Conservation (phyloP, 2,113 vertebrate genomes). For the Cinclus mexicanus region DNA sequence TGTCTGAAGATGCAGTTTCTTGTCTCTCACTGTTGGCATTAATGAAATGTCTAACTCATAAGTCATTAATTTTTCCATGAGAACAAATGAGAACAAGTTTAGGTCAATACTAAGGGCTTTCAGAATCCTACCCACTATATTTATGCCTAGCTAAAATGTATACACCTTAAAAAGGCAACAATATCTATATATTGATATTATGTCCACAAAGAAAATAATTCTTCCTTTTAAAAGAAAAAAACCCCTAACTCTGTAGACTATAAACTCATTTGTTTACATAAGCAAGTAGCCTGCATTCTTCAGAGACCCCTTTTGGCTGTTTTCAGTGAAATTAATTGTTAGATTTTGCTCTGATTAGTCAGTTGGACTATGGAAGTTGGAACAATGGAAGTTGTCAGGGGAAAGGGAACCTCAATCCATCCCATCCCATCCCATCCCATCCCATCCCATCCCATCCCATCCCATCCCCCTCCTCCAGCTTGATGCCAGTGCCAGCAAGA, state of each 20-base stretch:
- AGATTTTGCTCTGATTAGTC: neutral
- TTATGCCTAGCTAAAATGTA: neutral
- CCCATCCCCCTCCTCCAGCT: neutral
- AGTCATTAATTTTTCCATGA: neutral
- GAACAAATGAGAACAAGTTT: neutral
- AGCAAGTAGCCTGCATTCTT: neutral
- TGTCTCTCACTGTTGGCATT: neutral
- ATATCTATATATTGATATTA: neutral
- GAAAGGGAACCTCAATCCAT: neutral
- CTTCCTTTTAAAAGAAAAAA: neutral
- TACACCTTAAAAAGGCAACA: neutral
- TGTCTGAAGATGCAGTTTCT: neutral
- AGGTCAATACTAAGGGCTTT: neutral
- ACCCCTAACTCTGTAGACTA: fast-evolving
- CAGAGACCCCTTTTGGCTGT: neutral
- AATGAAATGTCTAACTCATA: neutral
- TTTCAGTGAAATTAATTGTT: neutral
- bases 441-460: no score
- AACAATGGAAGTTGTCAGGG: neutral
- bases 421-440: no score
- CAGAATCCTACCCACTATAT: neutral
- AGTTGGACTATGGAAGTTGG: neutral
- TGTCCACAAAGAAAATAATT: neutral
- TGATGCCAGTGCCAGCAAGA: neutral
- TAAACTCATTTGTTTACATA: neutral